Evolutionary conservation across 92 coral and sea anemone species (phyloP).

Genomic region (Micromussa lordhowensis): DNA sequence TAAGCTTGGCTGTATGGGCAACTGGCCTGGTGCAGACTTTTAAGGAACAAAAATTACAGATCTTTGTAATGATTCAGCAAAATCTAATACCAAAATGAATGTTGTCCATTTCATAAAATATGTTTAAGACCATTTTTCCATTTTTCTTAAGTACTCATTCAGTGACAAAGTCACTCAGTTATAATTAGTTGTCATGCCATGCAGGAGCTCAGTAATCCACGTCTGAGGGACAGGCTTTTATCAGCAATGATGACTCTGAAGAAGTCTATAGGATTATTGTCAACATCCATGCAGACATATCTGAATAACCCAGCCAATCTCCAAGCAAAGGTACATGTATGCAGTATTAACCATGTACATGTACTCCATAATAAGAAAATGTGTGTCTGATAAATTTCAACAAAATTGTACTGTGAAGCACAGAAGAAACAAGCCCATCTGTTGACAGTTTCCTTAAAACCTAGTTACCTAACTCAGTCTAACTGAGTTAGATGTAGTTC

Average conservation of each 20-base stretch:
- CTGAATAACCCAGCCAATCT: conserved; percentile 77
- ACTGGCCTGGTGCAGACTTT: too few species aligned
- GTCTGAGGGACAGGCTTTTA: conserved; percentile 81
- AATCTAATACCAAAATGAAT: too few species aligned
- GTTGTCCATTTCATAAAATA: too few species aligned
- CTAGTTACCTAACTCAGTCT: too few species aligned
- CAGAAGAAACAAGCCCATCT: neutral
- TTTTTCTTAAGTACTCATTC: neutral
- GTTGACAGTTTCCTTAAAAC: too few species aligned
- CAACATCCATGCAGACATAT: conserved; percentile 84
- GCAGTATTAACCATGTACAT: neutral
- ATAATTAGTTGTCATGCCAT: neutral
- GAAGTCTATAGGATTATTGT: conserved; percentile 76
- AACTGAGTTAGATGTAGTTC: too few species aligned
- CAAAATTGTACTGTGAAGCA: neutral
- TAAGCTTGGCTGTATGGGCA: too few species aligned
- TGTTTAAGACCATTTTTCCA: neutral
- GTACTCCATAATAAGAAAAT: neutral
- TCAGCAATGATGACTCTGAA: conserved; percentile 89
- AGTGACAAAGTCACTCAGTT: neutral
- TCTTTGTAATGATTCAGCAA: too few species aligned
- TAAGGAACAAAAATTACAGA: too few species aligned
- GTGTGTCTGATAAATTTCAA: neutral
- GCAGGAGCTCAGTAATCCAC: conserved; percentile 88
- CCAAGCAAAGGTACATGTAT: conserved; percentile 86